Evolutionary conservation across 1,140 invertebrate genomes (phyloP).

Genomic region (Drosophila malerkotliana): DNA sequence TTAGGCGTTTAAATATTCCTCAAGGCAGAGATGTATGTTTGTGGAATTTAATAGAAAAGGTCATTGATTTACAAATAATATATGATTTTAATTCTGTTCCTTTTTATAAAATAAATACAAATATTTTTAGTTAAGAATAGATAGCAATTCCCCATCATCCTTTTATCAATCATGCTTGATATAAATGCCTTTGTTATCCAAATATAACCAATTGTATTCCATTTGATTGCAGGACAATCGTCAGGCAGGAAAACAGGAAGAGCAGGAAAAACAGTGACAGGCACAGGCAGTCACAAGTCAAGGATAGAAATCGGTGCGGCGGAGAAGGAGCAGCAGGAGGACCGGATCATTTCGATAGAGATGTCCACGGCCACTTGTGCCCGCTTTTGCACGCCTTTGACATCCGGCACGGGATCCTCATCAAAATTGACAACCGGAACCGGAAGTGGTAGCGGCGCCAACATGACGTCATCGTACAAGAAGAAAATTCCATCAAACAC

Average conservation of each 20-base stretch:
- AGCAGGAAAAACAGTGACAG: constrained; percentile 32
- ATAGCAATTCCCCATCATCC: constrained; percentile 1
- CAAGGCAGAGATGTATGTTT: constrained; percentile 2
- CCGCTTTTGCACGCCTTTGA: constrained; percentile 66
- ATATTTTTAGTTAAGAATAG: constrained; percentile 1
- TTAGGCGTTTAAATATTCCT: constrained; percentile 10
- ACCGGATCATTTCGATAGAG: constrained; percentile 27
- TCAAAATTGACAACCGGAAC: constrained; percentile 56
- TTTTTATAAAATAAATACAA: too few species aligned
- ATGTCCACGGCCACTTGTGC: constrained; percentile 74
- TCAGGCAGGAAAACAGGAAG: not conserved
- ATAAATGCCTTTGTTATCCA: constrained; percentile 17
- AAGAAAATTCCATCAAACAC: constrained; percentile 53
- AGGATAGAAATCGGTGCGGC: constrained; percentile 11
- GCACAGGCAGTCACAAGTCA: constrained; percentile 8
- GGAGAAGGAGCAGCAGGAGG: constrained; percentile 5
- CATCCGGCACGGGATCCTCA: constrained; percentile 52
- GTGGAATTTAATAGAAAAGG: too few species aligned
- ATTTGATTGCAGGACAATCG: constrained; percentile 34
- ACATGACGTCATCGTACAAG: constrained; percentile 58
- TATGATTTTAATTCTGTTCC: too few species aligned
- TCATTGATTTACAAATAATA: too few species aligned
- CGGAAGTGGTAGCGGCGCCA: constrained; percentile 52
- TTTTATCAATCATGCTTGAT: not conserved
- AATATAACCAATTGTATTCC: constrained; percentile 19